phyloP scores from a whole-genome alignment of 2,888 invertebrate genomes.

The Aleiodes testaceus region DNA sequence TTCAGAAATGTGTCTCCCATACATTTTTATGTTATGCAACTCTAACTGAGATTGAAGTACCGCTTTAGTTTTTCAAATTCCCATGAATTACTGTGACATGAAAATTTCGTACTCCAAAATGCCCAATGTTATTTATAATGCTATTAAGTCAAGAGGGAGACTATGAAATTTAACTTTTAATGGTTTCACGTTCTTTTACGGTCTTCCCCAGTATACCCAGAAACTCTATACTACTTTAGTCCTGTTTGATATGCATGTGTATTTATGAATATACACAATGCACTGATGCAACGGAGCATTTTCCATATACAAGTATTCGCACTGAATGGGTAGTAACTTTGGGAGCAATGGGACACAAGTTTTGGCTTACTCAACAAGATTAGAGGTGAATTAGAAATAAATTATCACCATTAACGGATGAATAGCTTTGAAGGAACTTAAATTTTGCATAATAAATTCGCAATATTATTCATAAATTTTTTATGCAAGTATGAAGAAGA shows the following conservation, averaged over 20 bases:
- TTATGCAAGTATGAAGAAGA: no score
- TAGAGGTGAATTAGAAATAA: neutral
- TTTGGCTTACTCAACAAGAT: no score
- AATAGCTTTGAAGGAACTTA: no score
- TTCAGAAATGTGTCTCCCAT: no score
- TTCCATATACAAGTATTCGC: no score
- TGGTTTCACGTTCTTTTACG: neutral
- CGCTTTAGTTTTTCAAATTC: neutral
- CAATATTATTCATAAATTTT: no score
- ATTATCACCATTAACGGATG: neutral
- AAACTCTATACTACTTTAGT: neutral
- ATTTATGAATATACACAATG: conserved; percentile 4
- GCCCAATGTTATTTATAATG: neutral
- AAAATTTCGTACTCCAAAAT: neutral
- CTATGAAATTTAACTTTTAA: conserved; percentile 20
- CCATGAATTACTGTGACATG: neutral
- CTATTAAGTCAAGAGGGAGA: conserved; percentile 15
- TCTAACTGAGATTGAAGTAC: no score
- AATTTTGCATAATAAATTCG: no score
- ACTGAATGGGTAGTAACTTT: no score
- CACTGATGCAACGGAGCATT: no score
- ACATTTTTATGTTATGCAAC: no score
- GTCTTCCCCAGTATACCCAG: neutral
- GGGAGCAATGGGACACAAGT: no score
- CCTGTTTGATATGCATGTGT: neutral